Conservation (phyloP, 2,113 vertebrate species). For the Dasyurus viverrinus region DNA sequence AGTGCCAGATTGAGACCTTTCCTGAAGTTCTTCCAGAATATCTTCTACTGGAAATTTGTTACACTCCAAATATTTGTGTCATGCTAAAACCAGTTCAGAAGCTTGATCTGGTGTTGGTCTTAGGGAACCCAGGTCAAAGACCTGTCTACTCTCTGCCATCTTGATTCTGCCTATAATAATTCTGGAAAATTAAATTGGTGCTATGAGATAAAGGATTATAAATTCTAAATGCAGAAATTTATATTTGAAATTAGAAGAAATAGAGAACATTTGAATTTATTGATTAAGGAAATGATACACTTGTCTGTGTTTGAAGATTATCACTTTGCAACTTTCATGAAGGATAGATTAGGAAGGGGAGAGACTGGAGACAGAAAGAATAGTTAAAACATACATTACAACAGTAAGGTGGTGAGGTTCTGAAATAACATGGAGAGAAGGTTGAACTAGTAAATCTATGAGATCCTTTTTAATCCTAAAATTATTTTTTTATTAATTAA, state of each 20-base stretch:
- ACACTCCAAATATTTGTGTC: too few species aligned
- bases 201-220: not conserved
- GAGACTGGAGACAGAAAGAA: not conserved
- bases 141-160: too few species aligned
- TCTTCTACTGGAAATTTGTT: too few species aligned
- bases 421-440: not conserved
- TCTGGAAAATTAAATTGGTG: not conserved
- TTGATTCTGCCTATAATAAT: not conserved
- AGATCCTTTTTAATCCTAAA: not conserved
- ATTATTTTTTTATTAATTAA: conserved; percentile 33
- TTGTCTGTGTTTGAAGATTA: not conserved
- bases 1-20: too few species aligned
- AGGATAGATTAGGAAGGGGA: not conserved
- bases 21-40: too few species aligned
- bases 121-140: too few species aligned
- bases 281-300: not conserved
- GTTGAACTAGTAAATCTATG: not conserved
- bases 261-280: not conserved
- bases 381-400: not conserved
- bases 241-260: not conserved
- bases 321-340: not conserved
- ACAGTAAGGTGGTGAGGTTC: not conserved
- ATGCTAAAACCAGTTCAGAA: too few species aligned
- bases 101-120: too few species aligned
- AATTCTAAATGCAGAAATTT: not conserved